These are phyloP conservation scores for Ophiothrix spiculata DNA, from an alignment of 35 echinoderm and acorn worm species.

Conservation along the genomic window DNA sequence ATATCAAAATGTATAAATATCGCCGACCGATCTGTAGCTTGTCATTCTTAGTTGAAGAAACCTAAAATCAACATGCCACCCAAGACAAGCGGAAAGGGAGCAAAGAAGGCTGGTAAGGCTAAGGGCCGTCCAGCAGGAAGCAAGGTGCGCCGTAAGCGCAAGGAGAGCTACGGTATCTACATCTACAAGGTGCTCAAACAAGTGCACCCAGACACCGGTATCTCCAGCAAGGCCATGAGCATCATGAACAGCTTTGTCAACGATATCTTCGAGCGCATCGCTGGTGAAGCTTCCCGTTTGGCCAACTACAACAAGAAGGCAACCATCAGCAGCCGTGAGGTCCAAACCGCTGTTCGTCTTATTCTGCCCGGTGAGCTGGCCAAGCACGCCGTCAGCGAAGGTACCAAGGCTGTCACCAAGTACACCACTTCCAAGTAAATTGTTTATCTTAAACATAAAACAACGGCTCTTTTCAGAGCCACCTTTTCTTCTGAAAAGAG, in stretches of 20 bases:
- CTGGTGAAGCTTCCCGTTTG: conserved; percentile 79
- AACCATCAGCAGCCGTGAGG: conserved; percentile 84
- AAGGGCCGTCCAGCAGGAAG: conserved; percentile 25
- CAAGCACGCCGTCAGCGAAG: conserved; percentile 91
- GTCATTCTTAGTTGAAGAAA: not conserved
- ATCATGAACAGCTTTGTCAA: conserved; percentile 99
- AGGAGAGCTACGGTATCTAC: conserved; percentile 86
- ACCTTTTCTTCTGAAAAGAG: conserved; percentile 64
- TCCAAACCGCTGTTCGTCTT: conserved; percentile 81
- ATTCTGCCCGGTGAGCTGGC: conserved; percentile 85
- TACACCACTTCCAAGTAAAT: conserved; percentile 71
- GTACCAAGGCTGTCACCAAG: conserved; percentile 78
- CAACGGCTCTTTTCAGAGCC: conserved; percentile 83
- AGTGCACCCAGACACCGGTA: conserved; percentile 93
- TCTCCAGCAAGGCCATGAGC: conserved; percentile 89
- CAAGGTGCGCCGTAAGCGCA: conserved; percentile 37
- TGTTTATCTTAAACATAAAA: not conserved
- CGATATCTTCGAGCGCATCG: conserved; percentile 93
- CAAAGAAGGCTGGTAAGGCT: conserved; percentile 84
- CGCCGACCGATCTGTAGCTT: not conserved
- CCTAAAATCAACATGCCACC: conserved; percentile 46
- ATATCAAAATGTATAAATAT: conserved; percentile 14
- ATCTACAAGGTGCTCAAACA: conserved; percentile 99
- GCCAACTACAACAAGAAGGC: conserved; percentile 92
- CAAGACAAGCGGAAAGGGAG: conserved; percentile 73